Evolutionary conservation across 2,797 vertebrate species (phyloP).

Genomic region (Lateolabrax maculatus): DNA sequence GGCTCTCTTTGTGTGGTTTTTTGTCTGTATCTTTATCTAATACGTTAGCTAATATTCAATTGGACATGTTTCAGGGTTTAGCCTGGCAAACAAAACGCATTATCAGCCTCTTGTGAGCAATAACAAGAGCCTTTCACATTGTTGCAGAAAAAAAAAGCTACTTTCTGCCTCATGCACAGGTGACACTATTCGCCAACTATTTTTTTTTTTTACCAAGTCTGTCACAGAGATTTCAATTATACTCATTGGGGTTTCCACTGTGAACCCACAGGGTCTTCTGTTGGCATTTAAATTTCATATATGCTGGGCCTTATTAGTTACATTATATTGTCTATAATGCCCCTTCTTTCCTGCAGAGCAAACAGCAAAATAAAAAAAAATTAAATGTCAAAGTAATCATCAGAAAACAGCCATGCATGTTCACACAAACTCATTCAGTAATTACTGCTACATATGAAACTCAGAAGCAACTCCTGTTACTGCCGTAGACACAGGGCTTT

Average conservation of each 20-base stretch:
- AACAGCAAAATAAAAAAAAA: conserved; percentile 28
- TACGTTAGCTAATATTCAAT: conserved; percentile 57
- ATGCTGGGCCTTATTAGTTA: conserved; percentile 53
- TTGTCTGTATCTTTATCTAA: conserved; percentile 65
- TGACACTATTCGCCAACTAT: conserved; percentile 31
- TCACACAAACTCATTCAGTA: conserved; percentile 35
- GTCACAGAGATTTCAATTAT: conserved; percentile 27
- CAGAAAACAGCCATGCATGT: conserved; percentile 27
- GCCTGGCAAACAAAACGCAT: conserved; percentile 51
- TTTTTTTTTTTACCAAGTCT: conserved; percentile 28
- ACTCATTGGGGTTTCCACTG: background rate
- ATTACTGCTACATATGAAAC: conserved; percentile 22
- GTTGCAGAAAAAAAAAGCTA: conserved; percentile 20
- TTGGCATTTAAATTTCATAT: conserved; percentile 66
- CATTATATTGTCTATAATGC: conserved; percentile 37
- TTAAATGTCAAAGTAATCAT: conserved; percentile 61
- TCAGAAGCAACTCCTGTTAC: background rate
- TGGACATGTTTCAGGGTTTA: conserved; percentile 60
- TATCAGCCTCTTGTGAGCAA: conserved; percentile 49
- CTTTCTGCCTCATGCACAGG: conserved; percentile 25
- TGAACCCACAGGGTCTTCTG: conserved; percentile 35
- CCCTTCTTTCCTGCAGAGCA: conserved; percentile 36
- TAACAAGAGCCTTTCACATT: conserved; percentile 41
- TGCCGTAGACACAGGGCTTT: background rate
- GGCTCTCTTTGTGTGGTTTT: conserved; percentile 58